phyloP scores from a whole-genome alignment of 1,140 invertebrate genomes.

The Glossosoma conforme region DNA sequence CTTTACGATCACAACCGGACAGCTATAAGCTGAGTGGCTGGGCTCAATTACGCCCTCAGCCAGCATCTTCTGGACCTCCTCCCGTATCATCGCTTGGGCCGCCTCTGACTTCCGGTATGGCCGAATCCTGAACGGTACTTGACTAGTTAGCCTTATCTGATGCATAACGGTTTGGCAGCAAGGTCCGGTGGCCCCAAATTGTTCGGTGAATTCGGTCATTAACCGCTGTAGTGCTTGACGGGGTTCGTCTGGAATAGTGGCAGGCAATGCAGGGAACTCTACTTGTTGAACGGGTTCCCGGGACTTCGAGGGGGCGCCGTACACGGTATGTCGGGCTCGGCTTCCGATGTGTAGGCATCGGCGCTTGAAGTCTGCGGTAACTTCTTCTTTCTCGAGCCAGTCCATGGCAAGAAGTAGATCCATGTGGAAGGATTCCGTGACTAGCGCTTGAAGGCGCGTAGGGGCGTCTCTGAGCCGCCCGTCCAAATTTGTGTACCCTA shows the following conservation, averaged over 20 bases:
- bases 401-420: not conserved
- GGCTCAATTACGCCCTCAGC: slow-evolving; percentile 33
- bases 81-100: not conserved
- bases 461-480: not conserved
- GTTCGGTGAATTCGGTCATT: not conserved
- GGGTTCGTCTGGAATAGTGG: not conserved
- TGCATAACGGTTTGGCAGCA: not conserved
- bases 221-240: not conserved
- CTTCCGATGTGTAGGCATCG: not conserved
- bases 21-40: slow-evolving; percentile 36
- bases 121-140: not conserved
- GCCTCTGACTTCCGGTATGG: not conserved
- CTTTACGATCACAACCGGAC: slow-evolving; percentile 42
- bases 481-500: too few species aligned
- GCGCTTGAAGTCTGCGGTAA: not conserved
- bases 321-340: not conserved
- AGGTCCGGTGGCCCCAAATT: not conserved
- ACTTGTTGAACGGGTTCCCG: not conserved
- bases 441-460: not conserved
- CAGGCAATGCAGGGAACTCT: too few species aligned
- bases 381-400: not conserved
- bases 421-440: not conserved
- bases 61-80: slow-evolving; percentile 32
- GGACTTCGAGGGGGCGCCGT: not conserved
- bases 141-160: not conserved